These are phyloP conservation scores for Orestias chungarensis DNA, from an alignment of 2,797 vertebrate genomes.

Conservation along the genomic window DNA sequence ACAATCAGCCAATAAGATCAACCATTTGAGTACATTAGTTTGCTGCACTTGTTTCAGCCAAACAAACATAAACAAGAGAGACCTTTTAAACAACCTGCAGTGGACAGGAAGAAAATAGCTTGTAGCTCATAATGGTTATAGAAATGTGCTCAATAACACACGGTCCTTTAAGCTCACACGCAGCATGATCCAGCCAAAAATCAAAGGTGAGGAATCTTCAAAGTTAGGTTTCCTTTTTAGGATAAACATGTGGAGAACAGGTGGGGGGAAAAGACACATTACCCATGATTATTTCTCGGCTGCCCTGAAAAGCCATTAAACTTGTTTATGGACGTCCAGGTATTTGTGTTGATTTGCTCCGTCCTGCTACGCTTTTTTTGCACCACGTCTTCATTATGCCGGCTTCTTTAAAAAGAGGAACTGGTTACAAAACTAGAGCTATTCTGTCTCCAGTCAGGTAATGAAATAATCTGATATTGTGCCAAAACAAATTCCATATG, in stretches of 20 bases:
- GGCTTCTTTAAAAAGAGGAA: background rate
- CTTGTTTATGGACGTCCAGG: background rate
- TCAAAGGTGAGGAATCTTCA: background rate
- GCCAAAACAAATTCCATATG: background rate
- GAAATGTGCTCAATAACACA: too few species aligned
- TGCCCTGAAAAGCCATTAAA: background rate
- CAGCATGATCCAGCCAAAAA: too few species aligned
- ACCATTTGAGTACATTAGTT: too few species aligned
- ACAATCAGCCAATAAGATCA: too few species aligned
- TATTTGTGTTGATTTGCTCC: too few species aligned
- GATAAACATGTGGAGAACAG: background rate
- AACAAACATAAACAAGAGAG: too few species aligned
- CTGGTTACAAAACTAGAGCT: background rate
- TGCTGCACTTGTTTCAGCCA: too few species aligned
- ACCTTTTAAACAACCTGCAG: too few species aligned
- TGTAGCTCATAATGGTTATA: too few species aligned
- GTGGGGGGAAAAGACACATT: background rate
- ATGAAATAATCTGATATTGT: constrained; percentile 2
- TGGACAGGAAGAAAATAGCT: too few species aligned
- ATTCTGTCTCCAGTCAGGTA: background rate
- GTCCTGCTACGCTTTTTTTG: background rate
- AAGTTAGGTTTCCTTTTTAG: background rate
- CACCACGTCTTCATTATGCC: background rate
- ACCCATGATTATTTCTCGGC: background rate
- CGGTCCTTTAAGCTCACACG: too few species aligned